Evolutionary conservation across 2,113 vertebrate species (phyloP).

Genomic region (Nothobranchius furzeri): DNA sequence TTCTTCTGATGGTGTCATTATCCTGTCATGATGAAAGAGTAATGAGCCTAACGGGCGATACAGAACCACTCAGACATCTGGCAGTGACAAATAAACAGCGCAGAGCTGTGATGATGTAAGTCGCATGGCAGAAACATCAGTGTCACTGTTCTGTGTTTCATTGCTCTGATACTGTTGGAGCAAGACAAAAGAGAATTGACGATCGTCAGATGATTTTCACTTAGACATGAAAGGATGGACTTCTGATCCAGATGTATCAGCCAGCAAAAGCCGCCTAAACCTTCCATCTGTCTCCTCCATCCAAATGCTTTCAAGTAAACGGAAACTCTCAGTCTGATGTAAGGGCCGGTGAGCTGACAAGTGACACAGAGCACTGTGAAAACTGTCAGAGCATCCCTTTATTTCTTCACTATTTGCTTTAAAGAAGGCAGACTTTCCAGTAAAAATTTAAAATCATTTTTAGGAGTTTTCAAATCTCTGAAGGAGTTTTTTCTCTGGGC

Average conservation of each 20-base stretch:
- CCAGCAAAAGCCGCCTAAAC: constrained; percentile 6
- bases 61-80: constrained; percentile 6
- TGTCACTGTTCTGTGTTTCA: constrained; percentile 4
- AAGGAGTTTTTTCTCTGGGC: neutral
- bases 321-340: neutral
- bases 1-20: constrained; percentile 13
- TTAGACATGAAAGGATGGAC: constrained; percentile 32
- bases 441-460: too few relatives aligned
- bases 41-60: constrained; percentile 17
- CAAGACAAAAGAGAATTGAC: constrained; percentile 17
- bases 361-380: neutral
- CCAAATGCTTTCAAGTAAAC: neutral
- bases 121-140: constrained; percentile 8
- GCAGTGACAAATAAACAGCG: constrained; percentile 5
- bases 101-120: constrained; percentile 11
- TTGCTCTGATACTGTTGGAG: neutral
- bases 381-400: neutral
- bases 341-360: neutral
- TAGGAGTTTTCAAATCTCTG: neutral
- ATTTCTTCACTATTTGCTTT: too few relatives aligned
- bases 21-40: constrained; percentile 2
- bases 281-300: constrained; percentile 13
- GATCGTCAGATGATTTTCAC: constrained; percentile 19
- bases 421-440: too few relatives aligned
- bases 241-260: constrained; percentile 20